Conservation (phyloP, 2,113 vertebrate genomes). For the Chloroceryle aenea region DNA sequence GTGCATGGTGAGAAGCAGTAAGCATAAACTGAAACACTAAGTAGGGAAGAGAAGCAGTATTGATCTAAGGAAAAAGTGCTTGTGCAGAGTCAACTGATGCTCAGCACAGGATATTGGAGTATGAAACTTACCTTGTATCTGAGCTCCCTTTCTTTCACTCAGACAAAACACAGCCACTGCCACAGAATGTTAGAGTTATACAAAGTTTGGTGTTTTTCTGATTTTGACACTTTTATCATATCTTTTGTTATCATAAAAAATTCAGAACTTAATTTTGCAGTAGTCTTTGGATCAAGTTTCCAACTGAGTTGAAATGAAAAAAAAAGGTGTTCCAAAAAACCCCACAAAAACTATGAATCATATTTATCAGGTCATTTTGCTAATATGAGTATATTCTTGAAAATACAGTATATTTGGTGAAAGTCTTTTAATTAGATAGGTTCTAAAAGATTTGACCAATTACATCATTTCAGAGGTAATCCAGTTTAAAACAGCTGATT, state of each 20-base stretch:
- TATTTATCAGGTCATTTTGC: not conserved
- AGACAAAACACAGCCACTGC: not conserved
- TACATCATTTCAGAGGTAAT: conserved; percentile 8
- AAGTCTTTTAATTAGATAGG: not conserved
- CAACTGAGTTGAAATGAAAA: not conserved
- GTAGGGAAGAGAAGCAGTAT: not conserved
- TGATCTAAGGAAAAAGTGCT: not conserved
- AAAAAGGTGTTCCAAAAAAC: not conserved
- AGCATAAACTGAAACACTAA: not conserved
- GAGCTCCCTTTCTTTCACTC: conserved; percentile 3
- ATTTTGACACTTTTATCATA: not conserved
- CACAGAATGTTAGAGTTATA: not conserved
- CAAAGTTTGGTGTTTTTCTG: not conserved
- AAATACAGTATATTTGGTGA: not conserved
- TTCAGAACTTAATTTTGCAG: not conserved
- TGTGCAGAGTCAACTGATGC: not conserved
- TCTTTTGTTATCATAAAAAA: not conserved
- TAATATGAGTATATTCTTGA: not conserved
- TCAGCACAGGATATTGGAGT: not conserved
- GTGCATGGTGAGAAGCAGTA: not conserved
- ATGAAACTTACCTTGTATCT: not conserved
- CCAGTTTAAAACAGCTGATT: not conserved
- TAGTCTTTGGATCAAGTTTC: not conserved
- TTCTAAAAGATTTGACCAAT: not conserved
- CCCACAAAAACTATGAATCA: not conserved